A percentile compares a stretch with the other conserved stretches of the same genome.
Conservation (phyloP, 2,888 invertebrate genomes). For the Chymomyza procnemis region DNA sequence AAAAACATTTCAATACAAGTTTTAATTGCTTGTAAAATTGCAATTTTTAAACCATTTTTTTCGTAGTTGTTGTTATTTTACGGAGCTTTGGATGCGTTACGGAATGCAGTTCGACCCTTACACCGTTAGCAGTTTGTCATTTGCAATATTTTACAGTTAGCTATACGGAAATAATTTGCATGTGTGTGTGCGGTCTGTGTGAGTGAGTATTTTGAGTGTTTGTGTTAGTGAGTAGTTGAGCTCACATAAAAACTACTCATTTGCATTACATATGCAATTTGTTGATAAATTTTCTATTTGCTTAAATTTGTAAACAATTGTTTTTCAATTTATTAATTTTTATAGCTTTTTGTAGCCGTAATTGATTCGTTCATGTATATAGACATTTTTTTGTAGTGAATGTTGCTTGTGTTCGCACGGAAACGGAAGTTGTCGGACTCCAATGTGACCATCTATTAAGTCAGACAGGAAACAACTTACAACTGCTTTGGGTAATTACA, state of each 20-base stretch:
- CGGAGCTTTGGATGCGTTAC: neutral
- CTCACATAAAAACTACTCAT: slow-evolving; percentile 33
- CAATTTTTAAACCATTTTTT: neutral
- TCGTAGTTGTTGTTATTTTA: neutral
- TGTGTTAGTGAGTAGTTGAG: too few relatives aligned
- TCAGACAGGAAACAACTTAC: neutral
- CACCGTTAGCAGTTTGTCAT: neutral
- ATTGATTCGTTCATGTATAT: neutral
- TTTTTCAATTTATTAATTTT: neutral
- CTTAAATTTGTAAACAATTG: slow-evolving; percentile 38
- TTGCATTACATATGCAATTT: slow-evolving; percentile 57
- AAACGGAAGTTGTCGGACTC: neutral
- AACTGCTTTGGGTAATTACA: neutral
- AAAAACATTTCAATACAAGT: neutral
- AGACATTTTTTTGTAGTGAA: too few relatives aligned
- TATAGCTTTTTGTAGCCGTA: neutral
- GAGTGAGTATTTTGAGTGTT: neutral
- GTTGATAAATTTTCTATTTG: slow-evolving; percentile 62
- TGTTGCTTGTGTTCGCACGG: neutral
- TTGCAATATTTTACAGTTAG: neutral
- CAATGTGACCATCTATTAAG: neutral
- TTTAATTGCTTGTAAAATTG: neutral
- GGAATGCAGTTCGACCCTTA: too few relatives aligned
- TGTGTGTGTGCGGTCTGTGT: neutral
- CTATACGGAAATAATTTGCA: neutral